phyloP scores from a whole-genome alignment of 2,113 vertebrate species.

The Cheilinus undulatus region DNA sequence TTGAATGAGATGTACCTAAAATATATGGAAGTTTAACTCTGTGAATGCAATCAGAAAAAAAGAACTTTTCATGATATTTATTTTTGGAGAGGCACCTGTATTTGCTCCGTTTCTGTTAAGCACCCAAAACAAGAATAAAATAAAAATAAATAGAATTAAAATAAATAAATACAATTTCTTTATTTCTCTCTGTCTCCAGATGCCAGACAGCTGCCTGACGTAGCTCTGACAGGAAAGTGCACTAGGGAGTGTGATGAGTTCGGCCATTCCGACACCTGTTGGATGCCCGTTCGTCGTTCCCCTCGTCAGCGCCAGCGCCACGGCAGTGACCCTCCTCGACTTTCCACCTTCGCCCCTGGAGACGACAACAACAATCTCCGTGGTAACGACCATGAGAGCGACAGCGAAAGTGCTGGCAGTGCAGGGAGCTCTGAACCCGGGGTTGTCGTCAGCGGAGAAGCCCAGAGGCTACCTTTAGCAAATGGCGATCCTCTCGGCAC shows the following conservation, averaged over 20 bases:
- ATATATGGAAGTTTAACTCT: no score
- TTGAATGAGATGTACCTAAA: no score
- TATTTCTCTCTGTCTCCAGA: constrained; percentile 60
- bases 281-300: constrained; percentile 82
- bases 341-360: constrained; percentile 81
- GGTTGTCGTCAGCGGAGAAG: constrained; percentile 71
- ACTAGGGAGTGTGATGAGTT: constrained; percentile 83
- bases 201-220: constrained; percentile 83
- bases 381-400: constrained; percentile 81
- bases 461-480: constrained; percentile 74
- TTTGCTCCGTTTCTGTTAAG: no score
- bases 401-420: constrained; percentile 79
- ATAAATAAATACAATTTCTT: no score
- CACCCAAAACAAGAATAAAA: no score
- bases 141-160: not conserved
- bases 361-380: constrained; percentile 84
- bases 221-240: constrained; percentile 84
- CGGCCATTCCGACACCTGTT: constrained; percentile 85
- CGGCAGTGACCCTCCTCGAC: constrained; percentile 79
- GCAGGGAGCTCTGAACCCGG: constrained; percentile 77
- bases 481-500: constrained; percentile 82
- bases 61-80: no score
- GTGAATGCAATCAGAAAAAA: no score
- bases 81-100: no score
- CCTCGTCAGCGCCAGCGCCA: constrained; percentile 80